Evolutionary conservation across 2,797 vertebrate species (phyloP).

Genomic region (Pangasius krempfi): DNA sequence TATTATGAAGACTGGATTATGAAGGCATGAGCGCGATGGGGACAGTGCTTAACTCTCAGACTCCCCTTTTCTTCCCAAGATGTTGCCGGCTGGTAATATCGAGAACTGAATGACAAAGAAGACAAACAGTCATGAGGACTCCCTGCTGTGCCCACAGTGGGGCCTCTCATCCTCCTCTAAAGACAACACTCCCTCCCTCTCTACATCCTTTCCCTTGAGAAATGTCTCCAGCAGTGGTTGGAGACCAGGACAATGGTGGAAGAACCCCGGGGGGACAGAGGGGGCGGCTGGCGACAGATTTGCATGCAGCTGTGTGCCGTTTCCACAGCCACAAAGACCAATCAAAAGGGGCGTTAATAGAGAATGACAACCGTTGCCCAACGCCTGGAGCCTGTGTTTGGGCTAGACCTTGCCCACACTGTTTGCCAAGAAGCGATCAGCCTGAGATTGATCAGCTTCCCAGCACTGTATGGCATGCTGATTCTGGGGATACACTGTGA

Average conservation of each 20-base stretch:
- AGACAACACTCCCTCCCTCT: conserved; percentile 70
- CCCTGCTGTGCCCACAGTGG: conserved; percentile 80
- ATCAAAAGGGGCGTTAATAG: conserved; percentile 85
- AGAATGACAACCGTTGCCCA: conserved; percentile 85
- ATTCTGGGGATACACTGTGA: not conserved
- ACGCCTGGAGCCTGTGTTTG: conserved; percentile 74
- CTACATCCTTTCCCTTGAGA: conserved; percentile 68
- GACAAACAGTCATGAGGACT: conserved; percentile 78
- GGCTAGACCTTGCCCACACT: conserved; percentile 63
- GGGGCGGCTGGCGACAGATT: conserved; percentile 74
- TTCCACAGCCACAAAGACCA: conserved; percentile 92
- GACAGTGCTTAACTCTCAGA: conserved; percentile 78
- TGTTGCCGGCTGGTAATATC: conserved; percentile 77
- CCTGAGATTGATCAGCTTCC: conserved; percentile 54
- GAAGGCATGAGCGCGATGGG: conserved; percentile 70
- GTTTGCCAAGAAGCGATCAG: conserved; percentile 62
- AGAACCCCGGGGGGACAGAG: conserved; percentile 76
- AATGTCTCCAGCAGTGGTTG: conserved; percentile 86
- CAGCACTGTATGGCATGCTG: conserved; percentile 6
- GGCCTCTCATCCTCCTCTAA: conserved; percentile 84
- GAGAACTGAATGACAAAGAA: conserved; percentile 76
- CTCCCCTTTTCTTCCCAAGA: conserved; percentile 77
- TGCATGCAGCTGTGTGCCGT: conserved; percentile 96
- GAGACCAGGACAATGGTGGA: conserved; percentile 87
- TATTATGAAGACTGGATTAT: conserved; percentile 76